These are phyloP conservation scores for Cotesia glomerata DNA, from an alignment of 1,140 invertebrate species.

Conservation along the genomic window DNA sequence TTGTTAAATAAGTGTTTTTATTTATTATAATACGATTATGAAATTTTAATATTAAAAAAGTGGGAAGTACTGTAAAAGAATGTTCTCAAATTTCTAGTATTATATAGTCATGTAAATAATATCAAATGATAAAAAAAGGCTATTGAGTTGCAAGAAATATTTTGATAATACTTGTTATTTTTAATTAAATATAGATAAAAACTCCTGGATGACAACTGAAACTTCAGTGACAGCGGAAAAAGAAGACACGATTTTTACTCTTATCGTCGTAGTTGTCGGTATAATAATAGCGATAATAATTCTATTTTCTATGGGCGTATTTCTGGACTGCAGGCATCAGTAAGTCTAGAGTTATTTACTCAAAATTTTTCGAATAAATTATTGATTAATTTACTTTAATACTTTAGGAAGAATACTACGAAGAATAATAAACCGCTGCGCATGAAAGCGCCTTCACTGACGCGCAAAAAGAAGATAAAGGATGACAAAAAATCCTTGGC, in stretches of 20 bases:
- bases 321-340: constrained; percentile 66
- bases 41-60: too few relatives aligned
- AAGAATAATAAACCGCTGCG: constrained; percentile 38
- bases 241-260: constrained; percentile 59
- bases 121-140: neutral
- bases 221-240: constrained; percentile 44
- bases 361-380: constrained; percentile 4
- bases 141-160: neutral
- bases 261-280: constrained; percentile 63
- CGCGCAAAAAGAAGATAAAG: constrained; percentile 24
- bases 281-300: constrained; percentile 65
- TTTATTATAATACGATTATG: too few relatives aligned
- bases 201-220: constrained; percentile 42
- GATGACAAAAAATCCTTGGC: constrained; percentile 46
- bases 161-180: neutral
- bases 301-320: constrained; percentile 67
- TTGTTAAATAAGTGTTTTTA: too few relatives aligned
- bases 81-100: too few relatives aligned
- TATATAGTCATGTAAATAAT: neutral
- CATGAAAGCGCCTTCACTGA: constrained; percentile 43
- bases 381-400: neutral
- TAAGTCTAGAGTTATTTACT: constrained; percentile 44
- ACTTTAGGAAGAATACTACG: constrained; percentile 34
- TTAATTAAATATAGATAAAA: constrained; percentile 15
- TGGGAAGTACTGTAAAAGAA: too few relatives aligned